Percentiles rank a stretch among this genome's conserved stretches.
phyloP scores from a whole-genome alignment of 64 coral and sea anemone genomes.

The Pocillopora verrucosa region DNA sequence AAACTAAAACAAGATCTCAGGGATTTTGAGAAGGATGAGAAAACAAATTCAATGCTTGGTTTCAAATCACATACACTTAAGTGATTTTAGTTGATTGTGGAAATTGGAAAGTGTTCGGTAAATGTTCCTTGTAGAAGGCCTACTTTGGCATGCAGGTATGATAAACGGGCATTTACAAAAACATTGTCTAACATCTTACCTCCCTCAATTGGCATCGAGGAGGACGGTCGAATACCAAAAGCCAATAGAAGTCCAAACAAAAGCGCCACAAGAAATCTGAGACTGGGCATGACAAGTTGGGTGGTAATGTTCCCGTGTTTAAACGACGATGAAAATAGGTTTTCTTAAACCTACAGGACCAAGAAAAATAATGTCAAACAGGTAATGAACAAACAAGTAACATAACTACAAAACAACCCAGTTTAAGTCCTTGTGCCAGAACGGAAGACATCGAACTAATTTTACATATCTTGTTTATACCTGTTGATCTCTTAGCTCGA shows the following conservation, averaged over 20 bases:
- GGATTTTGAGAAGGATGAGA: no score
- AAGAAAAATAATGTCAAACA: neutral
- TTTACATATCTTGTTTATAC: neutral
- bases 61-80: no score
- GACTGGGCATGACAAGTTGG: neutral
- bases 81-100: no score
- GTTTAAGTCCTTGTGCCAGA: neutral
- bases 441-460: neutral
- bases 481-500: neutral
- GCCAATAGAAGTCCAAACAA: conserved; percentile 7
- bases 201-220: conserved; percentile 30
- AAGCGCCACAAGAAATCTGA: conserved; percentile 5
- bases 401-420: neutral
- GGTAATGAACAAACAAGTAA: neutral
- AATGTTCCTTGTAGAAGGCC: neutral
- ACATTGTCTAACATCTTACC: neutral
- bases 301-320: neutral
- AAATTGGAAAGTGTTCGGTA: neutral
- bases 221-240: conserved; percentile 14
- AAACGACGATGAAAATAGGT: neutral
- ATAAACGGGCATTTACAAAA: neutral
- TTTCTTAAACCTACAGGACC: conserved; percentile 11
- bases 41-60: no score
- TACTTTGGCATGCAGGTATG: neutral
- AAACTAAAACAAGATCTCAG: no score